These are phyloP conservation scores for Laterallus jamaicensis DNA, from an alignment of 2,113 vertebrate genomes.

Conservation along the genomic window DNA sequence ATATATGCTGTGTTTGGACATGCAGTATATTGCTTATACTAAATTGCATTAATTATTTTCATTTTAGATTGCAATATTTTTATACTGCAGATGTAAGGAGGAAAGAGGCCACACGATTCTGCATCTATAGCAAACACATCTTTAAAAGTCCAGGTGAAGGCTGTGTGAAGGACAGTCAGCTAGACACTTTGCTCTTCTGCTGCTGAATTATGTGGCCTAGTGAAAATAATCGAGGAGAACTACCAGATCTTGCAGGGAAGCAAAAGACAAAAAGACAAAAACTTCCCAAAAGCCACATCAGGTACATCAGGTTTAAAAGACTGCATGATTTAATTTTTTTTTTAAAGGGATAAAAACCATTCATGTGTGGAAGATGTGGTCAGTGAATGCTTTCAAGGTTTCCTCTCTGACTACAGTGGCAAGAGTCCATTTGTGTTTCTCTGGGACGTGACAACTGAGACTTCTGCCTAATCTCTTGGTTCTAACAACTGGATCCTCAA, in stretches of 20 bases:
- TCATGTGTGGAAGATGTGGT: background rate
- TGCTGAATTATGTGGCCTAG: background rate
- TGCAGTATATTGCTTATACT: background rate
- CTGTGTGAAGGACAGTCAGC: background rate
- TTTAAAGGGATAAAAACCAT: too few relatives aligned
- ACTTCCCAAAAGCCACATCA: too few relatives aligned
- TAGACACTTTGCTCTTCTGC: background rate
- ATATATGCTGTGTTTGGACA: background rate
- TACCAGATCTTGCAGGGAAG: background rate
- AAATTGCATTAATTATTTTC: background rate
- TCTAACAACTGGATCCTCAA: background rate
- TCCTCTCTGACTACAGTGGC: background rate
- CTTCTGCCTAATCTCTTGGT: background rate
- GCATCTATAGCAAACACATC: background rate
- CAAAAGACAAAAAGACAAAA: too few relatives aligned
- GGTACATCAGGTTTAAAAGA: background rate
- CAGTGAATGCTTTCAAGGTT: background rate
- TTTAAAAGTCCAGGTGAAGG: background rate
- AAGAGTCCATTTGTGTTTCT: background rate
- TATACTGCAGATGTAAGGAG: background rate
- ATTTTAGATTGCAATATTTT: background rate
- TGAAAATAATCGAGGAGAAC: background rate
- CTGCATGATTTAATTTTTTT: too few relatives aligned
- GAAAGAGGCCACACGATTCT: background rate
- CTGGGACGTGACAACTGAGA: background rate